A percentile compares a stretch with the other conserved stretches of the same genome.
These are phyloP conservation scores for Paramisgurnus dabryanus DNA, from an alignment of 2,113 vertebrate genomes.

Conservation along the genomic window DNA sequence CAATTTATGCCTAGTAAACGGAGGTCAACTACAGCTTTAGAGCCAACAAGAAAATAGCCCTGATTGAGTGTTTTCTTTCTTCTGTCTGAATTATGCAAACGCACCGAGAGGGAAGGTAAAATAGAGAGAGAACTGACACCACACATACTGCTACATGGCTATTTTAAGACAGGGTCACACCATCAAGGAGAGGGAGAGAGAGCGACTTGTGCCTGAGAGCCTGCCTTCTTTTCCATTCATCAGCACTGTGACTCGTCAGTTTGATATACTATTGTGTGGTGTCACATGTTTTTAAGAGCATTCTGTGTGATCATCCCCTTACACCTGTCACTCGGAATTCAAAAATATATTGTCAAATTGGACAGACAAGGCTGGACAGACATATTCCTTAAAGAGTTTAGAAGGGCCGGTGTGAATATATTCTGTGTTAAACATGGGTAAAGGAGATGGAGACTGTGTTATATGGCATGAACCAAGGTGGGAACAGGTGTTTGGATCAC, in stretches of 20 bases:
- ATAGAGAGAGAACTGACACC: background rate
- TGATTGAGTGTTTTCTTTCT: background rate
- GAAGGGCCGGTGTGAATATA: background rate
- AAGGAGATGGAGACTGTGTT: background rate
- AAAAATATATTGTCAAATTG: too few species aligned
- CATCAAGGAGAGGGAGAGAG: background rate
- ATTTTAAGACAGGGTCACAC: background rate
- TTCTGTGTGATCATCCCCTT: too few species aligned
- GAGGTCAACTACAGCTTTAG: background rate
- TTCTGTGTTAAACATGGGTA: background rate
- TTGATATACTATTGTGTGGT: too few species aligned
- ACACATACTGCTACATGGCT: background rate
- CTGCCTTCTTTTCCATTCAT: too few species aligned
- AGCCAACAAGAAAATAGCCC: background rate
- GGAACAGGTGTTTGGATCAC: slow-evolving; percentile 61
- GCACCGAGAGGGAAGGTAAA: slow-evolving; percentile 1
- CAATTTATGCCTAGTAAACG: background rate
- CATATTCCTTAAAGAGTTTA: background rate
- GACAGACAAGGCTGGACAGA: too few species aligned
- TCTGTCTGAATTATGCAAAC: slow-evolving; percentile 5
- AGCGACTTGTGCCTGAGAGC: too few species aligned
- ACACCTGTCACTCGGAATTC: too few species aligned
- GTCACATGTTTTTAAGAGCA: too few species aligned
- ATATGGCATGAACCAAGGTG: background rate
- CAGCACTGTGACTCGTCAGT: too few species aligned